Evolutionary conservation across 30 jellyfish, hydroid and myxozoan species (phyloP), one percentile per base, ranked within the genome.

Genomic region (Mastigias papua): DNA sequence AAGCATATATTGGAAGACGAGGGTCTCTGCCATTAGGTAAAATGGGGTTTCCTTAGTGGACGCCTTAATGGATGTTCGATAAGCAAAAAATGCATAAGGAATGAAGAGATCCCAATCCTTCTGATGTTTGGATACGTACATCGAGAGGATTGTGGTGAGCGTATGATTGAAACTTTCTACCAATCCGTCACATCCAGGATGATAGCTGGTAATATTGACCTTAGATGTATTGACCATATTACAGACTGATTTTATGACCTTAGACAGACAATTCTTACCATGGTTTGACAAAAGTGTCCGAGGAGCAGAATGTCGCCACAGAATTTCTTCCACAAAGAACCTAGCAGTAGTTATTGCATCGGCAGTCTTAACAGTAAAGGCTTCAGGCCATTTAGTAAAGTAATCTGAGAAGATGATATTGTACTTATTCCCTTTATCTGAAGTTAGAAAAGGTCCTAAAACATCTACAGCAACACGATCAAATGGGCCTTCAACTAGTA

Each of bases 401-500:
- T 54, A 54, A 54, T 54, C 67, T 5, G 67, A 5, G 25, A 54
- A 54, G 67, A 54, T 54, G 20, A 54, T 19, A 7, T 5, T 21
- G 27, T 54, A 54, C 25, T 69, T 76, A 64, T 79, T 80, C 2
- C 93, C 97, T 34, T 58, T 48, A 6, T 80, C 71, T 11, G 92
- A 69, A 21, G 88, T 78, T 6, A 93, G 97, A 60, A 89, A 80
- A 22, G 92, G 97, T 69, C 97, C 92, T 61, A 81, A 49, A 58
- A 89, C 89, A 64, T 89, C 97, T 11, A 80, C 89, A n/a, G 92
- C 92, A 2, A 80, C 97, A 7, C 89, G 97, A 61, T 80, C 92
- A 34, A 80, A 89, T 15, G 93, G 78, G 1, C 89, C 85, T 48
- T 78, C 92, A 0, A 72, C 97, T 13, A 93, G 97, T 22, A 89